Base-by-base conservation (phyloP, 1,140 invertebrate genomes). In the Branchinecta lynchi region DNA sequence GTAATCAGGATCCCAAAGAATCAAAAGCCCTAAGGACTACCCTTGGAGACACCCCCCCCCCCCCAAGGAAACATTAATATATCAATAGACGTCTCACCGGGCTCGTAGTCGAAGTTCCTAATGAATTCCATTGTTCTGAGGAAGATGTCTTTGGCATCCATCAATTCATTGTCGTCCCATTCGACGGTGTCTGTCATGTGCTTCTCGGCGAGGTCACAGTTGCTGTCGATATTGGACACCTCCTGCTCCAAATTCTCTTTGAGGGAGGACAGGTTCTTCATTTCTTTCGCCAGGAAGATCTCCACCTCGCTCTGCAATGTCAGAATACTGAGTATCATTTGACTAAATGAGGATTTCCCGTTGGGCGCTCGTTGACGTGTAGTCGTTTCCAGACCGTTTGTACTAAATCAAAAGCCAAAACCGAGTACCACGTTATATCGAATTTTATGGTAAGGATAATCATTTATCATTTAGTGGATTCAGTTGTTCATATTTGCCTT, bases 131-230 rank as follows among this genome's bases (percentile, higher is more conserved):
- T 89, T 6, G 92, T 95, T 78, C 91, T 92, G 2, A 95, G 79
- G 79, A 95, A 95, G 70, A 95, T 91, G 78, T 95, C 92, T 81
- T 95, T 96, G 66, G 91, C 89, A 76, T 94, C 92, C 80, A 95
- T 89, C 44, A 77, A 72, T 70, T 78, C 75, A 5, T 73, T 68
- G 72, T 81, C 80, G 43, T 77, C 72, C 75, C 76, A 73, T 0
- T 66, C 6, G 12, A 74, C 75, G 72, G 89, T 89, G 74, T 91
- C 86, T 76, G 87, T 87, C 84, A 94, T 89, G 80, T 93, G 86
- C 79, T 92, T 92, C 80, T 98, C 94, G n/a, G 91, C 92, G 71
- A 96, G 82, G 78, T 98, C 93, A 81, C 93, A 96, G 79, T 97
- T 97, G 76, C 90, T 92, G 74, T 87, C 84, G 70, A 97, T 93